Base-by-base conservation (phyloP, 2,113 vertebrate species). In the Oryzias curvinotus region DNA sequence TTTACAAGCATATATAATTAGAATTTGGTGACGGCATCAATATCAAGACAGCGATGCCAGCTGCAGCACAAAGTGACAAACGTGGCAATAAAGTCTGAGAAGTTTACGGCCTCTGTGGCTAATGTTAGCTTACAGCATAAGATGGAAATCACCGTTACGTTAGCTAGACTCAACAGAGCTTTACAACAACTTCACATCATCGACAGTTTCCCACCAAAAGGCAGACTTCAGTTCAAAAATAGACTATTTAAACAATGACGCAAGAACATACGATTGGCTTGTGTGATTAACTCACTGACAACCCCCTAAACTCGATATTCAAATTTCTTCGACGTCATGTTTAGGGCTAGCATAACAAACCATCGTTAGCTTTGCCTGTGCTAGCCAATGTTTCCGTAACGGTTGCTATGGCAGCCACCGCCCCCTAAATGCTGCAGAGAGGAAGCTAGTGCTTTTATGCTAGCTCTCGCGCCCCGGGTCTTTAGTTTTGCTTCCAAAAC, bases 351-450 rank as follows among this genome's bases (percentile, higher is more conserved):
- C 78, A 83, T 60, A 78, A 77, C 81, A 81, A 78, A 84, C 68
- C 52, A 44, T 45, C 59, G 47, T 63, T 84, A 84, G 82, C 85
- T 12, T 65, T 6, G 47, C 65, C 44, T 62, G 36, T 14, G 59
- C 71, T 76, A 80, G 62, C 49, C 80, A 83, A 61, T 87, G 85
- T 89, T 88, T 87, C 83, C 62, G 47, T 48, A 36, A 70, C 75
- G 87, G 89, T 90, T 90, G 89, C 89, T 89, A 90, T 90, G 89
- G 86, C 78, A 90, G 43, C 89, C 87, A 80, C 67, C 60, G 75
- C 81, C 83, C 70, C 68, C 76, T 30, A 18, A 68, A 67, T 60
- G 81, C 83, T 76, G 68, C 3, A 21, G 50, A 66, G 65, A 78
- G 43, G 55, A 17, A 60, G 62, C 66, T 59, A 69, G 30, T 43